A percentile compares a stretch with the other conserved stretches of the same genome.
Conservation (phyloP, 1,140 invertebrate genomes). For the Drosophila leontia region DNA sequence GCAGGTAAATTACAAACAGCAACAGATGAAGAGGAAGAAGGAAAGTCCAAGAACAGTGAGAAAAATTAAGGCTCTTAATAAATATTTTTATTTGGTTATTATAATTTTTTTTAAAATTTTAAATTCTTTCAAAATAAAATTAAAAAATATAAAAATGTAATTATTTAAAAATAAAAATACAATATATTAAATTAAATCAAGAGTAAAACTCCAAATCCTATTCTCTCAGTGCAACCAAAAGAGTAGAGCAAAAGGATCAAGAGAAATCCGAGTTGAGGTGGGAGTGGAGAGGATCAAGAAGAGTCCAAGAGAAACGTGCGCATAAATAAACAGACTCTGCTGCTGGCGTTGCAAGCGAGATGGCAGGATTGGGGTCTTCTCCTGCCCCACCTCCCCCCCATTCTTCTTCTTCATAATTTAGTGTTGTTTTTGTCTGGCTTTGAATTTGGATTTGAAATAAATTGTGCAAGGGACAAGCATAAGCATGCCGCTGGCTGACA, state of each 20-base stretch:
- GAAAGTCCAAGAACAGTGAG: slow-evolving; percentile 1
- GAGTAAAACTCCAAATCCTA: too few species aligned
- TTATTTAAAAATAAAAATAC: background rate
- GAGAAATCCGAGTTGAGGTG: background rate
- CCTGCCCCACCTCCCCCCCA: background rate
- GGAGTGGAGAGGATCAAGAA: slow-evolving; percentile 5
- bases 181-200: background rate
- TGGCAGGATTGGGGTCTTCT: background rate
- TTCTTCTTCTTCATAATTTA: slow-evolving; percentile 30
- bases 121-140: too few species aligned
- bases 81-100: too few species aligned
- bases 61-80: background rate
- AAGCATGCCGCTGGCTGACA: slow-evolving; percentile 60
- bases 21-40: slow-evolving; percentile 26
- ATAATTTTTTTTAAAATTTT: too few species aligned
- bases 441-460: slow-evolving; percentile 69
- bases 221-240: background rate
- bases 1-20: slow-evolving; percentile 71
- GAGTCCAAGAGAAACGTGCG: slow-evolving; percentile 55
- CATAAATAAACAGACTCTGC: slow-evolving; percentile 64
- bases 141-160: too few species aligned
- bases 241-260: slow-evolving; percentile 9
- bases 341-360: slow-evolving; percentile 13
- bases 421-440: slow-evolving; percentile 58
- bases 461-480: slow-evolving; percentile 44